Percentiles rank a stretch among this genome's conserved stretches.
Evolutionary conservation across 1,140 invertebrate genomes (phyloP).

Genomic region (Hypsibius dujardini): DNA sequence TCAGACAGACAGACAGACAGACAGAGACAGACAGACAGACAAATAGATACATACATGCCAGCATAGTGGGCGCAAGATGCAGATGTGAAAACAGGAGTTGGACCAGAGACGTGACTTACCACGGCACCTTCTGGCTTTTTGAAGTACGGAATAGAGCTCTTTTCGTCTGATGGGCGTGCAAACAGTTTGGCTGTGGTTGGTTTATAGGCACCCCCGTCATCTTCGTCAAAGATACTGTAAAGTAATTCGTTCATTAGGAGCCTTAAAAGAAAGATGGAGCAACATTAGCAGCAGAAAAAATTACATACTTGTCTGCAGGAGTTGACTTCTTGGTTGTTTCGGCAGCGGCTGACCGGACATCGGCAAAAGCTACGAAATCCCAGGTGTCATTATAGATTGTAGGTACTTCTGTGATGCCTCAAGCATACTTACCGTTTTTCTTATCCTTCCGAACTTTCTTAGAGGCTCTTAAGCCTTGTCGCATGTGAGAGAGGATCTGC

Average conservation of each 20-base stretch:
- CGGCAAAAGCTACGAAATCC: background rate
- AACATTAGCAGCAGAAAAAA: background rate
- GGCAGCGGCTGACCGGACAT: constrained; percentile 12
- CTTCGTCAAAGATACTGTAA: constrained; percentile 12
- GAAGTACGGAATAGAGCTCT: background rate
- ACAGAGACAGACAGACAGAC: too few species aligned
- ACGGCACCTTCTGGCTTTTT: constrained; percentile 11
- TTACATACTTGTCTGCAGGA: background rate
- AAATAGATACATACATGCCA: too few species aligned
- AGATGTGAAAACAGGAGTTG: background rate
- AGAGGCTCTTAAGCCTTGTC: constrained; percentile 36
- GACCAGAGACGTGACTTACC: background rate
- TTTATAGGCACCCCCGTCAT: background rate
- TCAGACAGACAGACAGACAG: too few species aligned
- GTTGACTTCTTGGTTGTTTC: background rate
- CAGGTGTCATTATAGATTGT: background rate
- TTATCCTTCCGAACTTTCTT: constrained; percentile 31
- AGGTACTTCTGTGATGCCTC: background rate
- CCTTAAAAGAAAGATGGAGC: background rate
- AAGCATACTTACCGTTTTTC: constrained; percentile 27
- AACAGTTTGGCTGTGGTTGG: constrained; percentile 10
- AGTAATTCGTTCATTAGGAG: background rate
- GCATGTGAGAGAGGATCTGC: constrained; percentile 82
- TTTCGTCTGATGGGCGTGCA: background rate
- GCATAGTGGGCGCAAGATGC: too few species aligned